phyloP scores from a whole-genome alignment of 2,113 vertebrate species.

The Benitochromis conjunctus region DNA sequence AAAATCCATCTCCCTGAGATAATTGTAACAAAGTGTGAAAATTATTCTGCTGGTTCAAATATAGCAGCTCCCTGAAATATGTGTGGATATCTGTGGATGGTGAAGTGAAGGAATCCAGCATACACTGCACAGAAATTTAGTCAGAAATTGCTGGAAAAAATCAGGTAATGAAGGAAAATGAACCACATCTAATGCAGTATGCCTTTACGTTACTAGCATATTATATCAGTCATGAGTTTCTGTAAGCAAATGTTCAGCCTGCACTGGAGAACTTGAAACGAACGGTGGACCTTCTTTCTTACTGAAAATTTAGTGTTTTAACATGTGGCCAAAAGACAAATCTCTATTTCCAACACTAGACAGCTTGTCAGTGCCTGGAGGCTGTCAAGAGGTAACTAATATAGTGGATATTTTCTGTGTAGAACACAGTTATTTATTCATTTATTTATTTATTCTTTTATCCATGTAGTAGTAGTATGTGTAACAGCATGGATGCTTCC shows the following conservation, averaged over 20 bases:
- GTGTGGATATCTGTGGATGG: neutral
- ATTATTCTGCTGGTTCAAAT: neutral
- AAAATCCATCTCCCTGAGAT: neutral
- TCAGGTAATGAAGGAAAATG: neutral
- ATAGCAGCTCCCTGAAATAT: neutral
- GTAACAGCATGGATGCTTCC: slow-evolving; percentile 16
- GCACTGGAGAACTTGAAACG: neutral
- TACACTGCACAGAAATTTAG: neutral
- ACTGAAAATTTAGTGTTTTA: neutral
- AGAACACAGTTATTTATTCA: neutral
- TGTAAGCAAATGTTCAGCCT: neutral
- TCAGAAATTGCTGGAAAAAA: neutral
- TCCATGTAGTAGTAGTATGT: neutral
- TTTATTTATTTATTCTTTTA: neutral
- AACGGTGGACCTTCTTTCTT: neutral
- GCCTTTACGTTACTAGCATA: neutral
- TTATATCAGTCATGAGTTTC: neutral
- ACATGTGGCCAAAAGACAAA: neutral
- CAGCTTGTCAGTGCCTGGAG: neutral
- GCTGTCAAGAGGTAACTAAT: neutral
- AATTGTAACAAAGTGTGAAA: neutral
- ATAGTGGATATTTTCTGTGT: neutral
- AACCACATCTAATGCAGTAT: neutral
- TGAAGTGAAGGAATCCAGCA: neutral
- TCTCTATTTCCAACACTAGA: neutral